Percentiles rank a stretch among this genome's conserved stretches.
phyloP scores from a whole-genome alignment of 1,140 invertebrate species.

The Drosophila jambulina region DNA sequence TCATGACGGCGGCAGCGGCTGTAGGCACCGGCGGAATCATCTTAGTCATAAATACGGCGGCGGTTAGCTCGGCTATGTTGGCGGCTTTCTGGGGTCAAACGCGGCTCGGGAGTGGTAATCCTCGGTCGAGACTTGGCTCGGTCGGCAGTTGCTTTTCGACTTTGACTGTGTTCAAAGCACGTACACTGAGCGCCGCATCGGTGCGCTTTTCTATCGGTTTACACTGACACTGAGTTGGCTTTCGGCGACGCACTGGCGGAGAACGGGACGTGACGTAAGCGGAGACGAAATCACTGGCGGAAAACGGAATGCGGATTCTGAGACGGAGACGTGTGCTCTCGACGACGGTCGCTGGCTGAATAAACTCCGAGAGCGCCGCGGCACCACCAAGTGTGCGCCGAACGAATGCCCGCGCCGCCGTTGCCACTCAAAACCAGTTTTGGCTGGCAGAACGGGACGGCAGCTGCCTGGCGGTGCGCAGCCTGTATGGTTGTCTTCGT shows the following conservation, averaged over 20 bases:
- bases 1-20: constrained; percentile 86
- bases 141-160: not conserved
- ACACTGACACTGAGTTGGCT: constrained; percentile 9
- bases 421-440: constrained; percentile 23
- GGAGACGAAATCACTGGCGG: constrained; percentile 15
- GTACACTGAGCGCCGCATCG: constrained; percentile 65
- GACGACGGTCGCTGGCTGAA: constrained; percentile 83
- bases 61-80: constrained; percentile 78
- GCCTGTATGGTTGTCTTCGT: constrained; percentile 45
- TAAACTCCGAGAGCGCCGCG: constrained; percentile 66
- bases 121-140: constrained; percentile 17
- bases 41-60: constrained; percentile 85
- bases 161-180: constrained; percentile 6
- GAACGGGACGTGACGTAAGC: constrained; percentile 11
- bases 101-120: constrained; percentile 43
- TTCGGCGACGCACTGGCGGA: constrained; percentile 4
- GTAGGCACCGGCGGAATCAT: constrained; percentile 86
- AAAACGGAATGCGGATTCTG: constrained; percentile 13
- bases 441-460: constrained; percentile 4
- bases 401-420: constrained; percentile 49
- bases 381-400: constrained; percentile 73
- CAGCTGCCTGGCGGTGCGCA: not conserved
- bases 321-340: constrained; percentile 75
- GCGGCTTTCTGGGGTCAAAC: constrained; percentile 51
- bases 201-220: constrained; percentile 35